These are phyloP conservation scores for Acipenser oxyrinchus DNA, from an alignment of 2,797 vertebrate genomes.

Conservation along the genomic window DNA sequence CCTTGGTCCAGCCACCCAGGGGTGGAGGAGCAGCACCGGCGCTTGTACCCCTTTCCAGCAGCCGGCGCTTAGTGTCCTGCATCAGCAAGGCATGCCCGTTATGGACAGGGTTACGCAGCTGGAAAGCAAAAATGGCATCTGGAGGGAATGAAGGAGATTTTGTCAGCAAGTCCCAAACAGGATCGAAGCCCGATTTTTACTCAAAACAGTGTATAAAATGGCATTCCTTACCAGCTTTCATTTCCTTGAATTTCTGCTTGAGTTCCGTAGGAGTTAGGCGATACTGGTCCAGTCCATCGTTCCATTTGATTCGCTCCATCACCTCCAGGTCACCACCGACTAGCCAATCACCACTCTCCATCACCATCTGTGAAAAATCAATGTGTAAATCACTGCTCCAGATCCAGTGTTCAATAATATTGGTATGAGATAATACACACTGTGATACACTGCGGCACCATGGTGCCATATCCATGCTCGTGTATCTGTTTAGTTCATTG, in stretches of 20 bases:
- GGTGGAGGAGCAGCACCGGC: conserved; percentile 85
- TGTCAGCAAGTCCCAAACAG: too few relatives aligned
- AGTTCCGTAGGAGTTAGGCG: conserved; percentile 81
- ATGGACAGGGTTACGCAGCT: conserved; percentile 92
- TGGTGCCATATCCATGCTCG: too few relatives aligned
- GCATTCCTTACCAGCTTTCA: conserved; percentile 75
- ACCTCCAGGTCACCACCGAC: conserved; percentile 86
- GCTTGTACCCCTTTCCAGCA: conserved; percentile 80
- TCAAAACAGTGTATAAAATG: neutral
- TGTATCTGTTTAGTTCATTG: too few relatives aligned
- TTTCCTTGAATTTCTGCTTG: conserved; percentile 80
- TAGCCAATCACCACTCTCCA: conserved; percentile 93
- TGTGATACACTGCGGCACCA: too few relatives aligned
- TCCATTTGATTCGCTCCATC: conserved; percentile 81
- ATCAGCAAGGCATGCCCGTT: conserved; percentile 92
- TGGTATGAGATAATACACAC: too few relatives aligned
- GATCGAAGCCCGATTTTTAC: too few relatives aligned
- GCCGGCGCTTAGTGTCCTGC: conserved; percentile 83
- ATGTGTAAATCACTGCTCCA: too few relatives aligned
- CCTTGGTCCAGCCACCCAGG: conserved; percentile 94
- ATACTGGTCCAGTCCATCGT: conserved; percentile 88
- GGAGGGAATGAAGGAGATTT: conserved; percentile 10
- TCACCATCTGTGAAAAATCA: conserved; percentile 73
- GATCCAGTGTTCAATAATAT: too few relatives aligned
- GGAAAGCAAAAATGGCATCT: conserved; percentile 93